Conservation (phyloP, 2,113 vertebrate species). For the Pitta sordida region DNA sequence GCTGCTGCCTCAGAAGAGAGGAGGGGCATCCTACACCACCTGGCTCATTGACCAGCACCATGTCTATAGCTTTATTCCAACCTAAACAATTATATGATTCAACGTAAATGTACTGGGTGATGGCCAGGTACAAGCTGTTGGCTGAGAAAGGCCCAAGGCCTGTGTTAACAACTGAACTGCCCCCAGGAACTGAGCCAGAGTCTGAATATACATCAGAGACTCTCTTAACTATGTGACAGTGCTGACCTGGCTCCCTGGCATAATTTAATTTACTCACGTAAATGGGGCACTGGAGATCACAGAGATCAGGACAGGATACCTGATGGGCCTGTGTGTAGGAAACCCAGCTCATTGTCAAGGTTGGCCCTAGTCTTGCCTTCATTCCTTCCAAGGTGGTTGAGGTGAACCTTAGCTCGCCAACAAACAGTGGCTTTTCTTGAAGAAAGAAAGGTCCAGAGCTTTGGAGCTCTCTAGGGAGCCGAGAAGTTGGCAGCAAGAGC, state of each 20-base stretch:
- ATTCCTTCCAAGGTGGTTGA: not conserved
- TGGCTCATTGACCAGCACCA: not conserved
- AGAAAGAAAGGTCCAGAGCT: not conserved
- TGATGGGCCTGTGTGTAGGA: not conserved
- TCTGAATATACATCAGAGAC: not conserved
- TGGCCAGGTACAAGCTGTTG: not conserved
- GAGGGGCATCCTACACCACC: not conserved
- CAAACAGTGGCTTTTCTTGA: not conserved
- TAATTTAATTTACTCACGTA: not conserved
- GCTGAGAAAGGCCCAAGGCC: not conserved
- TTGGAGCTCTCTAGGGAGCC: not conserved
- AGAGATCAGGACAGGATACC: not conserved
- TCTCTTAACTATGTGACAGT: not conserved
- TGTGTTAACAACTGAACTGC: not conserved
- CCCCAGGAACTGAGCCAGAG: not conserved
- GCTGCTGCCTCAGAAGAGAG: not conserved
- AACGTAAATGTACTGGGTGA: no score
- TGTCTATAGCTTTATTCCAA: not conserved
- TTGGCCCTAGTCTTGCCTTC: not conserved
- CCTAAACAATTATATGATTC: not conserved
- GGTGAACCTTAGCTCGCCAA: not conserved
- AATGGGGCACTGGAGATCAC: fast-evolving
- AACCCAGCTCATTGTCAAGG: not conserved
- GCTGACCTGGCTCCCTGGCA: not conserved
- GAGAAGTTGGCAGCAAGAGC: not conserved